Conservation (phyloP, 2,888 invertebrate species). For the Diabrotica balteata region DNA sequence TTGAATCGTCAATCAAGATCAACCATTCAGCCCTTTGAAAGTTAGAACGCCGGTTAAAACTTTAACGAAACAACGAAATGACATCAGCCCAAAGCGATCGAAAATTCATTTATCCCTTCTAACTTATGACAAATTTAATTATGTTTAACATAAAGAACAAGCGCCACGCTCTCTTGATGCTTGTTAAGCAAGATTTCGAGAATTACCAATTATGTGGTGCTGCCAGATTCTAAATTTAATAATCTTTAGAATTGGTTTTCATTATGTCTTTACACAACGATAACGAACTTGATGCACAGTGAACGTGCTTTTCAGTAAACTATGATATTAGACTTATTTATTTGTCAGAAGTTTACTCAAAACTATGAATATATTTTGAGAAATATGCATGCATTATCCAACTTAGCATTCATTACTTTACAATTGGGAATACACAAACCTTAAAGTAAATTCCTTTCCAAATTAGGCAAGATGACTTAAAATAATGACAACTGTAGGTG, state of each 20-base stretch:
- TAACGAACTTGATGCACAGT: no score
- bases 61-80: constrained; percentile 7
- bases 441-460: no score
- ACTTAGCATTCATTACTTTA: no score
- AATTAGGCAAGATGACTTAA: no score
- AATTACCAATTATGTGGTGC: constrained; percentile 4
- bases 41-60: not conserved
- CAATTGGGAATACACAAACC: no score
- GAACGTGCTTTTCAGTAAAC: no score
- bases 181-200: constrained; percentile 1
- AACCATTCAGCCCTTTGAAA: not conserved
- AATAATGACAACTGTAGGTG: no score
- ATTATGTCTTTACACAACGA: not conserved
- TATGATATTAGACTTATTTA: no score
- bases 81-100: constrained; percentile 2
- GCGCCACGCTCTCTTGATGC: constrained; percentile 2
- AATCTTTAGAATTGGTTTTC: not conserved
- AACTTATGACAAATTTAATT: constrained; percentile 19
- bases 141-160: constrained; percentile 6
- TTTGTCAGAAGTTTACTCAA: no score
- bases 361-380: no score
- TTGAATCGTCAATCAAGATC: no score
- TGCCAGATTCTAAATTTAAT: not conserved
- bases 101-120: constrained; percentile 16
- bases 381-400: no score